phyloP scores from a whole-genome alignment of 2,113 vertebrate species.

The Cyprinus carpio region DNA sequence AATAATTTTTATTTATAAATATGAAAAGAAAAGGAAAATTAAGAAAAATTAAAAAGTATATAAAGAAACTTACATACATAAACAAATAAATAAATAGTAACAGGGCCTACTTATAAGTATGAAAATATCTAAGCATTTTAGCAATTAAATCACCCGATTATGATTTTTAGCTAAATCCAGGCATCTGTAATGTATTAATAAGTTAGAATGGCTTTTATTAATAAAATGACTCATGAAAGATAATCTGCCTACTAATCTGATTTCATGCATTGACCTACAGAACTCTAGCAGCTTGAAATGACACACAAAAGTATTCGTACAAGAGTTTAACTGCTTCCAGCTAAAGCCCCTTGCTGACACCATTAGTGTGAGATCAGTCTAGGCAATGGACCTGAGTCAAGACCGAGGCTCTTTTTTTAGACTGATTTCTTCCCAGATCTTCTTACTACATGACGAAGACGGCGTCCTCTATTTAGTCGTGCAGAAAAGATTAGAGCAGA shows the following conservation, averaged over 20 bases:
- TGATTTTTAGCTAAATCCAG: not conserved
- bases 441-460: conserved; percentile 73
- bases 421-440: conserved; percentile 74
- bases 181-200: not conserved
- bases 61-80: no score
- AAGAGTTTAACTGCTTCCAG: conserved; percentile 1
- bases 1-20: no score
- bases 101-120: not conserved
- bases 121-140: not conserved
- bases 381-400: conserved; percentile 64
- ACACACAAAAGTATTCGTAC: not conserved
- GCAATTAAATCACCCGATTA: not conserved
- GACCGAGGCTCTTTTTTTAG: conserved; percentile 77
- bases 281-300: not conserved
- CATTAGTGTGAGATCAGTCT: not conserved
- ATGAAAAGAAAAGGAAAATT: no score
- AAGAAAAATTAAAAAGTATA: no score
- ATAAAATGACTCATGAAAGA: not conserved
- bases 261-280: conserved; percentile 18
- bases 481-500: conserved; percentile 57
- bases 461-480: conserved; percentile 74
- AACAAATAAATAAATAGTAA: not conserved
- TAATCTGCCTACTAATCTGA: conserved; percentile 8
- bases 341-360: not conserved
- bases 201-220: not conserved